Evolutionary conservation across 1,140 invertebrate genomes (phyloP), one percentile per base, ranked within the genome.

Genomic region (Wiebesia pumilae): DNA sequence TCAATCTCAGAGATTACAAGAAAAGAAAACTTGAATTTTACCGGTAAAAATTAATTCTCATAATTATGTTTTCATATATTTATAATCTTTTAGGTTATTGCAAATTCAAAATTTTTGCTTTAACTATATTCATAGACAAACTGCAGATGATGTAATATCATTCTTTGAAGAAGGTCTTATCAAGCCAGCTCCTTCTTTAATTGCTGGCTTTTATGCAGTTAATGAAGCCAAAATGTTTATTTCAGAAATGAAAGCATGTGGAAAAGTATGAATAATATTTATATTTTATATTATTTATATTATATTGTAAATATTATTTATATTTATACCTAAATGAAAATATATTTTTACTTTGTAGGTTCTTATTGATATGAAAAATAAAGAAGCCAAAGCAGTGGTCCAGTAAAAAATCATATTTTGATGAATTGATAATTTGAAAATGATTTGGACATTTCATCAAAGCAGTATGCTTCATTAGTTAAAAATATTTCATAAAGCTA

Each of bases 1-100:
- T 96, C n/a, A 95, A 93, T 83, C 90, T 96, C 0, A 88, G 88
- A 58, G 93, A 95, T 84, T 95, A 94, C 83, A 93, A 94, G 86
- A 91, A 93, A 89, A 92, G 92, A 83, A 91, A 94, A 81, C 91
- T 90, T 77, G 91, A 94, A 71, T 88, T 93, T 40, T 95, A 95
- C 88, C 91, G 94, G 94, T 95, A 92, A 88, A 30, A 81, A 73
- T 0, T 73, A 0, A 47, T 30, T 47, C 69, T 6, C 16, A 43
- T 75, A 43, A 24, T 40, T 24, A 40, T 21, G 10, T 43, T 54
- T 33, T 35, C 35, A 9, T 35, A n/a, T n/a, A n/a, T n/a, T n/a
- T n/a, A n/a, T n/a, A n/a, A n/a, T n/a, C n/a, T n/a, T n/a, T n/a
- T n/a, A n/a, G n/a, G 0, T 54, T 51, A 62, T 24, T 27, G 3